Evolutionary conservation across 2,888 invertebrate genomes (phyloP).

Genomic region (Erpobdella octoculata): DNA sequence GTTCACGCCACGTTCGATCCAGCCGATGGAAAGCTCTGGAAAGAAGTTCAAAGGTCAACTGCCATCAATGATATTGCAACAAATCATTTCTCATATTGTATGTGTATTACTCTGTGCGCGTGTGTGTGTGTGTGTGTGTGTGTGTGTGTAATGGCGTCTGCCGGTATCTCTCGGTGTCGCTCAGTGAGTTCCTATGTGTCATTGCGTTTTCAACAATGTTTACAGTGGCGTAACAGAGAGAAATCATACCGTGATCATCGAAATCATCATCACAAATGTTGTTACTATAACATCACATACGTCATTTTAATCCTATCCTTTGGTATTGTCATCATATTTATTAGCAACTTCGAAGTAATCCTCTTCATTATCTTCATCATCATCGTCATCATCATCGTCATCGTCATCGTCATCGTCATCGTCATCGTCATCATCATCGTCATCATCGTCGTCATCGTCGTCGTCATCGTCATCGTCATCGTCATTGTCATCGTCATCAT

Average conservation of each 20-base stretch:
- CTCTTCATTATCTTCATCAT: conserved; percentile 24
- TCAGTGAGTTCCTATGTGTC: too few relatives aligned
- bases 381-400: conserved; percentile 28
- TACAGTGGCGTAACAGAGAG: background rate
- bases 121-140: too few relatives aligned
- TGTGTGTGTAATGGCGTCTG: too few relatives aligned
- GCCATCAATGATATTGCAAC: too few relatives aligned
- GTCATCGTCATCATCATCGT: conserved; percentile 26
- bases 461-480: conserved; percentile 32
- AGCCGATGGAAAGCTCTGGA: too few relatives aligned
- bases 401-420: conserved; percentile 25
- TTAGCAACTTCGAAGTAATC: conserved; percentile 28
- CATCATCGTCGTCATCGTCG: conserved; percentile 22
- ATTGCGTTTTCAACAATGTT: background rate
- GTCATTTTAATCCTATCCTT: conserved; percentile 32
- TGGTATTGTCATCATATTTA: conserved; percentile 29
- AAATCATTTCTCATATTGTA: too few relatives aligned
- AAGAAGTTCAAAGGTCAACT: too few relatives aligned
- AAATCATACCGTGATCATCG: conserved; percentile 18
- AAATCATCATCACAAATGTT: conserved; percentile 32
- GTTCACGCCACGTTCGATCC: too few relatives aligned
- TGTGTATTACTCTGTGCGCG: too few relatives aligned
- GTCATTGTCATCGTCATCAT: conserved; percentile 31
- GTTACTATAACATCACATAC: conserved; percentile 32
- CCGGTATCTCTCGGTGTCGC: too few relatives aligned